Conservation (phyloP, 2,113 vertebrate genomes). For the Scartelaos histophorus region DNA sequence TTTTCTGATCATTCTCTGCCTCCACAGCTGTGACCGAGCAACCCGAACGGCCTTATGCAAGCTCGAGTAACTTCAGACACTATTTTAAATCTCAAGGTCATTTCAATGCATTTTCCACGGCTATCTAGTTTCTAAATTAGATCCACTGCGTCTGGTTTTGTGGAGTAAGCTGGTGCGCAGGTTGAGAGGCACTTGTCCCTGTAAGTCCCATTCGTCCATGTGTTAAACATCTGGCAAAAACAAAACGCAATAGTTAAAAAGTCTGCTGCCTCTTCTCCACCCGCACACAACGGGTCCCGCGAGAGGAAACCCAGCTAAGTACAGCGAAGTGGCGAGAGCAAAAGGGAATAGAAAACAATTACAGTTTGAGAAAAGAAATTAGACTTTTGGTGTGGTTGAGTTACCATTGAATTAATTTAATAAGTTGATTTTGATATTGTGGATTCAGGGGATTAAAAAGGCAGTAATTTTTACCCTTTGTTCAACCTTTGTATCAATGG, state of each 20-base stretch:
- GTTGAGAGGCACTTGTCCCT: constrained; percentile 59
- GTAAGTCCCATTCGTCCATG: constrained; percentile 73
- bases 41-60: constrained; percentile 40
- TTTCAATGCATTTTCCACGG: constrained; percentile 30
- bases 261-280: constrained; percentile 27
- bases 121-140: constrained; percentile 26
- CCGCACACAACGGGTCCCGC: constrained; percentile 57
- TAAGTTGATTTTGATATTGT: constrained; percentile 11
- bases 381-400: constrained; percentile 25
- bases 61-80: constrained; percentile 25
- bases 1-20: too few relatives aligned
- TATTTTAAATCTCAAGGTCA: constrained; percentile 11
- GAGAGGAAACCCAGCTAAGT: constrained; percentile 47
- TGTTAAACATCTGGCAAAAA: constrained; percentile 73
- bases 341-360: constrained; percentile 49
- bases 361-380: constrained; percentile 34
- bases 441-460: constrained; percentile 36
- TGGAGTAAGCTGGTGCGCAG: constrained; percentile 28
- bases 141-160: constrained; percentile 25
- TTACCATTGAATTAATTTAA: constrained; percentile 54
- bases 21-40: constrained; percentile 56
- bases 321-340: constrained; percentile 29
- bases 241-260: constrained; percentile 60
- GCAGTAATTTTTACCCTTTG: constrained; percentile 9
- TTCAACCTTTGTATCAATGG: constrained; percentile 9